These are phyloP conservation scores for Dimorphilus gyrociliatus DNA, from an alignment of 2,888 invertebrate species.

Conservation along the genomic window DNA sequence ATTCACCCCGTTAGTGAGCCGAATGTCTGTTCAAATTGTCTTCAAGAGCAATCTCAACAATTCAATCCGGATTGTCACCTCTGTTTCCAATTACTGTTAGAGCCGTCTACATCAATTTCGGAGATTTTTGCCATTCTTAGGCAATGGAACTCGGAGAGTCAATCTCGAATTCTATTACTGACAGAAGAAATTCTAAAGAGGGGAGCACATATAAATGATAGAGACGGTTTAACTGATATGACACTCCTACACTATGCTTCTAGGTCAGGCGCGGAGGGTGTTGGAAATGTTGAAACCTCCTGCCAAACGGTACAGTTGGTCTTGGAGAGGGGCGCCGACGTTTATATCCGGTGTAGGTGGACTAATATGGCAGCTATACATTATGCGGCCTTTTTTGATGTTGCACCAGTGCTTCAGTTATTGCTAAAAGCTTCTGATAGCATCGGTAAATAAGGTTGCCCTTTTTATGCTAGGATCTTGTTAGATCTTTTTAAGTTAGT, in stretches of 20 bases:
- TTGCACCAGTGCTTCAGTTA: constrained; percentile 35
- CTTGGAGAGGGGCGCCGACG: constrained; percentile 32
- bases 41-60: too few species aligned
- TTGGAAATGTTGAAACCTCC: constrained; percentile 32
- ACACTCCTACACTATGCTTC: constrained; percentile 42
- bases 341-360: constrained; percentile 40
- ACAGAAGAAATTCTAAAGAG: constrained; percentile 37
- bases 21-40: too few species aligned
- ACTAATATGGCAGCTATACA: constrained; percentile 42
- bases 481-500: too few species aligned
- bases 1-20: too few species aligned
- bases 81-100: constrained; percentile 32
- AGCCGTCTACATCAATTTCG: constrained; percentile 32
- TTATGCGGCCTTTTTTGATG: constrained; percentile 42
- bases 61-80: constrained; percentile 39
- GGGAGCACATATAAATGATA: constrained; percentile 40
- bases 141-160: constrained; percentile 43
- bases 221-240: constrained; percentile 43
- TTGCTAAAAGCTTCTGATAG: constrained; percentile 31
- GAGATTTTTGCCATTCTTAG: constrained; percentile 41
- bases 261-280: constrained; percentile 40
- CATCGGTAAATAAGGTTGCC: constrained; percentile 16
- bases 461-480: background rate
- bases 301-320: constrained; percentile 21
- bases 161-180: too few species aligned